Conservation (phyloP, 2,797 vertebrate genomes). For the Atherinosoma microstoma region DNA sequence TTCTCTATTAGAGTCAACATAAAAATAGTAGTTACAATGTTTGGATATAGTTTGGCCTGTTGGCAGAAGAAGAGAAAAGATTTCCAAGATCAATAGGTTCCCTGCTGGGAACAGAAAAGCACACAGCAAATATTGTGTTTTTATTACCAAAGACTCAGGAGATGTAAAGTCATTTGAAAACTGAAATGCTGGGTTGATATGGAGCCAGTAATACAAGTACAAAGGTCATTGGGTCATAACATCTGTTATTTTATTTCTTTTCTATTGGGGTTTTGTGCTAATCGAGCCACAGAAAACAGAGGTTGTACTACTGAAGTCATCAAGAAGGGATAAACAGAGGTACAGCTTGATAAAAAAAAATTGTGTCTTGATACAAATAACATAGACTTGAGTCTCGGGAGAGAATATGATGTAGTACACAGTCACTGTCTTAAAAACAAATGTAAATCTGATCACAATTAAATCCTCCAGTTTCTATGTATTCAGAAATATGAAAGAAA, state of each 20-base stretch:
- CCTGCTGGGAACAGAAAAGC: background rate
- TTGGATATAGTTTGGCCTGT: background rate
- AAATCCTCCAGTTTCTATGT: background rate
- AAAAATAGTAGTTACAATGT: background rate
- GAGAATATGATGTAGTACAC: background rate
- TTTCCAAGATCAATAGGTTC: background rate
- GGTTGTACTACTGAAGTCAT: background rate
- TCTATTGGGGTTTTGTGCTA: background rate
- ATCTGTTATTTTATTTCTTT: background rate
- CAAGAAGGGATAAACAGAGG: background rate
- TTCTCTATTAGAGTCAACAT: background rate
- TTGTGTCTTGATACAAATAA: background rate
- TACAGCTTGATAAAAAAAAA: background rate
- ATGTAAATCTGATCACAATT: background rate
- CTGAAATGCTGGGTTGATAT: background rate
- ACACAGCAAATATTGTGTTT: background rate
- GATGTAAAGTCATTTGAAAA: background rate
- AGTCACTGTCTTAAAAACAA: background rate
- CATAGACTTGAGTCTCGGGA: background rate
- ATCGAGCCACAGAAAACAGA: background rate
- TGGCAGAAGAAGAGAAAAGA: background rate
- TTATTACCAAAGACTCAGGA: background rate
- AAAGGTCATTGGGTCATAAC: background rate
- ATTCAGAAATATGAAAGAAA: background rate
- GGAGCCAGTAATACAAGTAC: background rate